Percentiles rank a stretch among this genome's conserved stretches.
Conservation (phyloP, 2,888 invertebrate species). For the Heliconius ismenius region DNA sequence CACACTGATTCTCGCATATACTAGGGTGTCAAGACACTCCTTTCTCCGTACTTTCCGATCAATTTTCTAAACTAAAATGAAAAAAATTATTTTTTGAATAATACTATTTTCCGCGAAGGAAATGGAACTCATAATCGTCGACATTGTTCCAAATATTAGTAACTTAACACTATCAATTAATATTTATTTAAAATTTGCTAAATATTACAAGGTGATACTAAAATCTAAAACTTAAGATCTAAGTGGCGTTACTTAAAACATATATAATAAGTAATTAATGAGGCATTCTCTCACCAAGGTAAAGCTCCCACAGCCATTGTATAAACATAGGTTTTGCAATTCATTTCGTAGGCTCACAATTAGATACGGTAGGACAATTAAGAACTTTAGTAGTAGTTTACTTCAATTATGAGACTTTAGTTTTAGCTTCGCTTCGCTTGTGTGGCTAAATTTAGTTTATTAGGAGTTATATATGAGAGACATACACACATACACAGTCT, state of each 20-base stretch:
- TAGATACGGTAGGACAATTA: slow-evolving; percentile 26
- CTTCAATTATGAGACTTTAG: neutral
- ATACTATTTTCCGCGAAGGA: too few relatives aligned
- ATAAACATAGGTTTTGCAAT: slow-evolving; percentile 33
- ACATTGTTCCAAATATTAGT: too few relatives aligned
- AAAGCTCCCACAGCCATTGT: slow-evolving; percentile 37
- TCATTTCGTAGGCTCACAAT: slow-evolving; percentile 35
- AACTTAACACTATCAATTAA: neutral
- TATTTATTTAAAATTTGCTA: neutral
- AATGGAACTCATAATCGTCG: too few relatives aligned
- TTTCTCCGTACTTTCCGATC: neutral
- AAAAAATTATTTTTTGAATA: too few relatives aligned
- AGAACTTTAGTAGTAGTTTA: too few relatives aligned
- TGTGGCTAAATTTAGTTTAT: too few relatives aligned
- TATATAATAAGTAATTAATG: slow-evolving; percentile 50
- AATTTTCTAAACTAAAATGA: too few relatives aligned
- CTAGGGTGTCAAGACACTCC: neutral
- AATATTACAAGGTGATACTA: neutral
- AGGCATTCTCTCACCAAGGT: slow-evolving; percentile 52
- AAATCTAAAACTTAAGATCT: neutral
- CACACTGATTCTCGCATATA: neutral
- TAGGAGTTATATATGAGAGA: too few relatives aligned
- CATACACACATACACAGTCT: neutral
- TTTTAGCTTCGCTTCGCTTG: neutral
- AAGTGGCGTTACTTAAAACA: slow-evolving; percentile 41